Conservation (phyloP, 2,113 vertebrate genomes). For the Chionis minor region DNA sequence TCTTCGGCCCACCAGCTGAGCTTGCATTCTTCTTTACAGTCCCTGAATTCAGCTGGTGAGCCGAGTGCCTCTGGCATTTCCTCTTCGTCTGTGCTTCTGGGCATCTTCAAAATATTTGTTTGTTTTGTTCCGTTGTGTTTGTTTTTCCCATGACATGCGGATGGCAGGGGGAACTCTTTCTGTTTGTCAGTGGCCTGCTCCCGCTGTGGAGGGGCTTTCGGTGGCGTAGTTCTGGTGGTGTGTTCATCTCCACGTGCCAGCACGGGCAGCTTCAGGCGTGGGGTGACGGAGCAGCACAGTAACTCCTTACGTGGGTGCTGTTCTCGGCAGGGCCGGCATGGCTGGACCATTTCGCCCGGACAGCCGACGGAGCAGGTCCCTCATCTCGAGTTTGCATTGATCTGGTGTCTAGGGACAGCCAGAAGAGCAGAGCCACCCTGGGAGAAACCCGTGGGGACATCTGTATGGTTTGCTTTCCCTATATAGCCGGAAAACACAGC, state of each 20-base stretch:
- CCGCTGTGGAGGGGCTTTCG: neutral
- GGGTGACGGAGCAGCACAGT: neutral
- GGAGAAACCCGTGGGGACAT: neutral
- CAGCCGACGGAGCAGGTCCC: neutral
- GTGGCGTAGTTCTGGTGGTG: neutral
- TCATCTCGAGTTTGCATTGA: neutral
- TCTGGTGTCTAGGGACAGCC: neutral
- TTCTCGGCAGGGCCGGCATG: neutral
- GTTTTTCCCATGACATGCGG: conserved; percentile 55
- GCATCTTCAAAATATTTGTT: conserved; percentile 64
- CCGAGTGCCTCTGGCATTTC: conserved; percentile 63
- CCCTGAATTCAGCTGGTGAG: conserved; percentile 81
- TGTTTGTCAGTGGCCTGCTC: conserved; percentile 65
- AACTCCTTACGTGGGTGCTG: conserved; percentile 45
- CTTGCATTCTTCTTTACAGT: conserved; percentile 82
- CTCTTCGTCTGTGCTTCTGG: conserved; percentile 71
- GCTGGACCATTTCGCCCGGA: neutral
- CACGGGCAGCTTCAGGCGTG: neutral
- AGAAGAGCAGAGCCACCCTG: neutral
- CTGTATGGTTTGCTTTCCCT: neutral
- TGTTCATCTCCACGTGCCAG: conserved; percentile 19
- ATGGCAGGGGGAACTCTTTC: conserved; percentile 25
- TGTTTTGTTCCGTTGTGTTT: conserved; percentile 51
- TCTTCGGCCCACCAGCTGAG: conserved; percentile 81
- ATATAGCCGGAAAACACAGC: conserved; percentile 21